Conservation (phyloP, 2,797 vertebrate genomes). For the Acipenser ruthenus region DNA sequence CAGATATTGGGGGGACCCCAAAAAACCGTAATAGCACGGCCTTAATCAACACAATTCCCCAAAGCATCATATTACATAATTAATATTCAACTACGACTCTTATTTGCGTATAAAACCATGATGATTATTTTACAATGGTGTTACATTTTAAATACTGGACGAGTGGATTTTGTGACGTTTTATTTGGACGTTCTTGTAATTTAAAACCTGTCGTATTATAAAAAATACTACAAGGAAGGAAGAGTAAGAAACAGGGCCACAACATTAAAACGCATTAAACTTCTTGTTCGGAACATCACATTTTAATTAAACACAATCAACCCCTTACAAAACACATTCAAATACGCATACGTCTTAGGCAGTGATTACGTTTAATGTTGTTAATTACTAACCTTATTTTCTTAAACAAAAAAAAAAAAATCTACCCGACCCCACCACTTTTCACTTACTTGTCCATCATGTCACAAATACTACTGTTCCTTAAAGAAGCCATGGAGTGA, state of each 20-base stretch:
- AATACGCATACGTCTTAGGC: not conserved
- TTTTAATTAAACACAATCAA: not conserved
- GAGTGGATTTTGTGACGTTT: too few relatives aligned
- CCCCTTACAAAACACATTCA: not conserved
- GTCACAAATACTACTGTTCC: constrained; percentile 60
- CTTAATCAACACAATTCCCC: too few relatives aligned
- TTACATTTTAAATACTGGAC: too few relatives aligned
- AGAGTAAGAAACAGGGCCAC: not conserved
- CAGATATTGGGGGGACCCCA: not conserved
- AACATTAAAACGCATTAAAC: not conserved
- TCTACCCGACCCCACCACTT: constrained; percentile 26
- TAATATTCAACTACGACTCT: too few relatives aligned
- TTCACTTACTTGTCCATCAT: constrained; percentile 68
- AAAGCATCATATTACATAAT: too few relatives aligned
- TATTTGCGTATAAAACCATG: too few relatives aligned
- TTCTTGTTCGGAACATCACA: not conserved
- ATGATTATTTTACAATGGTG: too few relatives aligned
- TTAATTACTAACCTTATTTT: not conserved
- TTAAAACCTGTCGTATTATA: too few relatives aligned
- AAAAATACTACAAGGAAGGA: not conserved
- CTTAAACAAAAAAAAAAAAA: not conserved
- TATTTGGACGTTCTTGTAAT: too few relatives aligned
- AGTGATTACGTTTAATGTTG: not conserved
- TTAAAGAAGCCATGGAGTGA: constrained; percentile 58
- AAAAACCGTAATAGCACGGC: not conserved